A percentile compares a stretch with the other conserved stretches of the same genome.
Conservation (phyloP, 1,140 invertebrate species). For the Caenorhabditis inopinata region DNA sequence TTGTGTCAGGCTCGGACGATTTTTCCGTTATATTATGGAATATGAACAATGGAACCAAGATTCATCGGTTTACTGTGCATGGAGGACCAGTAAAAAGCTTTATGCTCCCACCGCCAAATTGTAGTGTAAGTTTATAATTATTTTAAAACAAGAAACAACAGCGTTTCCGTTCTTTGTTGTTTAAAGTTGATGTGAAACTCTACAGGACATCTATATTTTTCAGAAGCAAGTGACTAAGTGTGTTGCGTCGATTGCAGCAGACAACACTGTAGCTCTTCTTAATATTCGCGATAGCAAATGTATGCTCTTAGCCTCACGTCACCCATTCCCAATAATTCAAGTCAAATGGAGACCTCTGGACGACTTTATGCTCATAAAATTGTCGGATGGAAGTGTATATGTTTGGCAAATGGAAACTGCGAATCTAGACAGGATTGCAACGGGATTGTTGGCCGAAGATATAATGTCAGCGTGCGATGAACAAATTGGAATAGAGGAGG, state of each 20-base stretch:
- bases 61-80: slow-evolving; percentile 95
- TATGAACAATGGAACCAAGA: slow-evolving; percentile 80
- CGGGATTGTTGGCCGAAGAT: slow-evolving; percentile 91
- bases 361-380: slow-evolving; percentile 97
- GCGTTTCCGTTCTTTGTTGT: no score
- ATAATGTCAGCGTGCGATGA: slow-evolving; percentile 93
- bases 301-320: slow-evolving; percentile 88
- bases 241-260: slow-evolving; percentile 92
- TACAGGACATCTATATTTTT: no score
- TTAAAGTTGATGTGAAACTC: no score
- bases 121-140: slow-evolving; percentile 74
- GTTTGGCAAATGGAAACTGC: slow-evolving; percentile 99
- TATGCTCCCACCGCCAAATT: slow-evolving; percentile 85
- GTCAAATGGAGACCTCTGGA: slow-evolving; percentile 96
- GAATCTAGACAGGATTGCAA: slow-evolving; percentile 89
- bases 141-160: neutral
- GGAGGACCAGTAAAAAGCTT: slow-evolving; percentile 82
- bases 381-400: slow-evolving; percentile 93
- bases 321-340: slow-evolving; percentile 89
- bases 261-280: slow-evolving; percentile 91
- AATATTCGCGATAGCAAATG: slow-evolving; percentile 91
- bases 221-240: slow-evolving; percentile 88
- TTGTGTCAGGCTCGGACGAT: slow-evolving; percentile 93
- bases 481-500: slow-evolving; percentile 40
- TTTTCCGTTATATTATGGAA: slow-evolving; percentile 98